Percentiles rank a stretch among this genome's conserved stretches.
These are phyloP conservation scores for Eristalinus aeneus DNA, from an alignment of 2,888 invertebrate species.

Conservation along the genomic window DNA sequence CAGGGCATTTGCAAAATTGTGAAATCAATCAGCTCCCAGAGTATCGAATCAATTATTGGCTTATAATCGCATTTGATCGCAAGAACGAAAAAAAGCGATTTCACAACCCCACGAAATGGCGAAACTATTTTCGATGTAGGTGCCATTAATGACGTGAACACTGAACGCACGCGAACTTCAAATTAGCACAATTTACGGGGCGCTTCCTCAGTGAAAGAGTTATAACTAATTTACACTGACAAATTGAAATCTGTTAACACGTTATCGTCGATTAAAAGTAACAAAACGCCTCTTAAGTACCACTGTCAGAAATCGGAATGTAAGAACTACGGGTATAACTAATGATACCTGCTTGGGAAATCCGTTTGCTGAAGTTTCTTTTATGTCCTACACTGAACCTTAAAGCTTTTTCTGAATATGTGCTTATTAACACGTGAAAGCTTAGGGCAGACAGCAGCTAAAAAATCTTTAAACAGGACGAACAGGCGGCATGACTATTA, in stretches of 20 bases:
- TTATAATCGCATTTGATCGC: background rate
- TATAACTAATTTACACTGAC: background rate
- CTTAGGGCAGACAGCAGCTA: no score
- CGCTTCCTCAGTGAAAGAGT: background rate
- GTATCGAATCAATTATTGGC: background rate
- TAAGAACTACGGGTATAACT: no score
- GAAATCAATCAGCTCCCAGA: background rate
- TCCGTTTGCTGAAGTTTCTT: no score
- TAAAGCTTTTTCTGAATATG: no score
- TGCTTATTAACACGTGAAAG: no score
- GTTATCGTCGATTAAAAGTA: background rate
- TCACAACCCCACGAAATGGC: background rate
- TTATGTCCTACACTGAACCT: no score
- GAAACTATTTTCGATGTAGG: background rate
- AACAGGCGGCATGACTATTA: no score
- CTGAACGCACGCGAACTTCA: background rate
- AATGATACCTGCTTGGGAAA: no score
- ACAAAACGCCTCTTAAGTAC: background rate
- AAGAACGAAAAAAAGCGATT: background rate
- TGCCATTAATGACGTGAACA: background rate
- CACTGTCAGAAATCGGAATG: background rate
- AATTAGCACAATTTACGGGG: background rate
- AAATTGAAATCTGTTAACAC: background rate
- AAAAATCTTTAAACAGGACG: no score
- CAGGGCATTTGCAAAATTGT: background rate